phyloP scores from a whole-genome alignment of 35 echinoderm and acorn worm genomes.

The Apostichopus californicus region DNA sequence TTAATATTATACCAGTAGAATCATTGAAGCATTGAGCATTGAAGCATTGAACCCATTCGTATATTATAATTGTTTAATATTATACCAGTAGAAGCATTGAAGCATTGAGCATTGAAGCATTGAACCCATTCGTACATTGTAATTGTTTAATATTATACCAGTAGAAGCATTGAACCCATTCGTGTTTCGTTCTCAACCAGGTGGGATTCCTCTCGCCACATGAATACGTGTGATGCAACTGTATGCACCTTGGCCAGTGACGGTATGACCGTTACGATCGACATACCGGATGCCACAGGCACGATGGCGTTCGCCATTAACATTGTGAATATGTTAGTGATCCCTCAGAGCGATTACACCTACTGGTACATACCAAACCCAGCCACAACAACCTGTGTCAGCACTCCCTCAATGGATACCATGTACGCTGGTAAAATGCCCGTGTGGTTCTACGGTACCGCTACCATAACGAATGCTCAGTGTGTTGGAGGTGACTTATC shows the following conservation, averaged over 20 bases:
- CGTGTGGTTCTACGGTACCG: conserved; percentile 81
- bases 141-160: too few species aligned
- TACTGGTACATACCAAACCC: conserved; percentile 58
- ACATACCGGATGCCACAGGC: conserved; percentile 31
- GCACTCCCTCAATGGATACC: background rate
- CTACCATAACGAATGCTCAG: conserved; percentile 14
- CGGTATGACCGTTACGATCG: conserved; percentile 60
- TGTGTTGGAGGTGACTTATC: background rate
- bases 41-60: too few species aligned
- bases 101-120: too few species aligned
- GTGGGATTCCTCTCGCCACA: conserved; percentile 48
- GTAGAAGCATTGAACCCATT: background rate
- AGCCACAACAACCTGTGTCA: conserved; percentile 24
- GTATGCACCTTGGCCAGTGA: conserved; percentile 58
- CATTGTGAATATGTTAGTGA: conserved; percentile 63
- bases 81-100: too few species aligned
- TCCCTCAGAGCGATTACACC: conserved; percentile 77
- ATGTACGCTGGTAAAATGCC: conserved; percentile 58
- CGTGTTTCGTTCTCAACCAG: background rate
- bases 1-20: too few species aligned
- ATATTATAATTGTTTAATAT: too few species aligned
- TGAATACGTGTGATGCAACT: conserved; percentile 65
- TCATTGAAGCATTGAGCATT: too few species aligned
- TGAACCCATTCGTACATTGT: too few species aligned
- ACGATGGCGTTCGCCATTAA: conserved; percentile 74